A percentile compares a stretch with the other conserved stretches of the same genome.
These are phyloP conservation scores for Rhinoderma darwinii DNA, from an alignment of 2,113 vertebrate species.

Conservation along the genomic window DNA sequence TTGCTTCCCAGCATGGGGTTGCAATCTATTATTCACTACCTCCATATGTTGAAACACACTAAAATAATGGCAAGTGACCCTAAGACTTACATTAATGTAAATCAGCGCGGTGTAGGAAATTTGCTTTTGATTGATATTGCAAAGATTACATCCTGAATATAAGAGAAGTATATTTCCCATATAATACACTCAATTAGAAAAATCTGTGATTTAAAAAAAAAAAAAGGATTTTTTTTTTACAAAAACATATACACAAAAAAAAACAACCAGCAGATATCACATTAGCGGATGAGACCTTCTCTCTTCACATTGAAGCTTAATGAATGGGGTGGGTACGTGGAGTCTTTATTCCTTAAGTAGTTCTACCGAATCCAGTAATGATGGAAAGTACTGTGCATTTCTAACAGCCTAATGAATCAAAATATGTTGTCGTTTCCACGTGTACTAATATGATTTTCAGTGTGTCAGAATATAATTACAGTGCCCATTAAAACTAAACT, in stretches of 20 bases:
- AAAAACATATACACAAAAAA: neutral
- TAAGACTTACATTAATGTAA: conserved; percentile 87
- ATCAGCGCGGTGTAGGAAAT: conserved; percentile 77
- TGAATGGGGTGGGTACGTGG: neutral
- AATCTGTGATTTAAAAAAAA: neutral
- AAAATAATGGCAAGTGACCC: conserved; percentile 91
- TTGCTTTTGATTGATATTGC: conserved; percentile 81
- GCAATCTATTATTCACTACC: conserved; percentile 85
- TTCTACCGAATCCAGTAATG: conserved; percentile 56
- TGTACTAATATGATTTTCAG: conserved; percentile 52
- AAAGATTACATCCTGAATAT: conserved; percentile 69
- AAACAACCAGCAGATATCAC: conserved; percentile 37
- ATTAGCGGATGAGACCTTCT: conserved; percentile 46
- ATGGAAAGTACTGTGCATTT: conserved; percentile 43
- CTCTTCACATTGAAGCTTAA: conserved; percentile 50
- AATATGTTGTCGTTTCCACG: conserved; percentile 61
- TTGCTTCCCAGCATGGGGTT: conserved; percentile 86
- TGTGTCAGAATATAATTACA: conserved; percentile 55
- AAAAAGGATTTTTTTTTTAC: neutral
- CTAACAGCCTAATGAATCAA: conserved; percentile 55
- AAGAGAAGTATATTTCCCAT: conserved; percentile 64
- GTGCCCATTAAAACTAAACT: conserved; percentile 57
- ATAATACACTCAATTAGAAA: conserved; percentile 12
- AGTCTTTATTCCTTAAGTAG: conserved; percentile 57
- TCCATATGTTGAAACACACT: conserved; percentile 84